Evolutionary conservation across 35 echinoderm and acorn worm species (phyloP), one percentile per base, ranked within the genome.

Genomic region (Ptychodera flava): DNA sequence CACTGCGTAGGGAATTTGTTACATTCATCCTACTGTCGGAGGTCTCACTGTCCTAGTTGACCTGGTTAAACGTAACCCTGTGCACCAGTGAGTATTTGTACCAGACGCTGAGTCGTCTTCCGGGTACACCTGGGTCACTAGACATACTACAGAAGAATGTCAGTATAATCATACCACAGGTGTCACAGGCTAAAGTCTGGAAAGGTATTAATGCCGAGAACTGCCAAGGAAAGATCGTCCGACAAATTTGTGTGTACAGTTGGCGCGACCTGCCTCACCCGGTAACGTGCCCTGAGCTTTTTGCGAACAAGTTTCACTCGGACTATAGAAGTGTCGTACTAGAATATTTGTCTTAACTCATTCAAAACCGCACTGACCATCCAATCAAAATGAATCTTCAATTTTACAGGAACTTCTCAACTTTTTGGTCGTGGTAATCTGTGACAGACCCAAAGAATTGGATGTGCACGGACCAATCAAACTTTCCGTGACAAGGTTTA

Each of bases 291-390:
- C 87, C 91, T 6, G 77, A 93, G 77, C 33, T 93, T 1, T 90
- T 89, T 86, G 91, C 87, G 30, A 93, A 93, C 36, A 93, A 93
- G 38, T 93, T 93, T 77, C 89, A 93, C 75, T 93, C 89, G 79
- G 82, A 38, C 78, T 93, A 86, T 84, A 88, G 89, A 82, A 87
- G 87, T 36, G 88, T 93, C 1, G 83, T 77, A 14, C 38, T 93
- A 10, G 87, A 93, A 83, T 93, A 88, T 33, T 37, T 93, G 32
- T 87, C 89, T 37, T 87, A 93, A 36, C 53, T 93, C 78, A 35
- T 93, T 31, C 87, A 89, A 35, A 87, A 86, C 82, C 92, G 94
- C 31, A 87, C 85, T 84, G 45, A 52, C 35, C 79, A 93, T 86
- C 94, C 94, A 30, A 78, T 85, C 30, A 77, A 33, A 14, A 36